A percentile compares a stretch with the other conserved stretches of the same genome.
phyloP scores from a whole-genome alignment of 2,888 invertebrate genomes.

The Agrotis ipsilon region DNA sequence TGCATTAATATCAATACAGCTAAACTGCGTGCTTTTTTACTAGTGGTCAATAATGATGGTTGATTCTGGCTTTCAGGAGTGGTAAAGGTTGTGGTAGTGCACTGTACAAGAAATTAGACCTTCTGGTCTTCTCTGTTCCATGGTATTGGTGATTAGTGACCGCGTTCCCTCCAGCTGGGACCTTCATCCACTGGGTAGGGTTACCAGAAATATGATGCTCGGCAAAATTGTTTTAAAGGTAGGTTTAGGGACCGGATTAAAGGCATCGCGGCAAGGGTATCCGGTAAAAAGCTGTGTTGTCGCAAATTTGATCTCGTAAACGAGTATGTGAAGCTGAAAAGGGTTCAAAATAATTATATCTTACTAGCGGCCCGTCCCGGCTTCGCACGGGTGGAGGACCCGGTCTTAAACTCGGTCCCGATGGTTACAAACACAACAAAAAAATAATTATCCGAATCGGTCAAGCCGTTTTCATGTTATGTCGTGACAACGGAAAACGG shows the following conservation, averaged over 20 bases:
- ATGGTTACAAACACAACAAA: too few species aligned
- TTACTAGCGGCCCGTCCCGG: too few species aligned
- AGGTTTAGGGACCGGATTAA: constrained; percentile 40
- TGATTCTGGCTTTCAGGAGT: background rate
- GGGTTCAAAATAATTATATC: constrained; percentile 28
- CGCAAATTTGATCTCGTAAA: constrained; percentile 37
- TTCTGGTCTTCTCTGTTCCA: constrained; percentile 10
- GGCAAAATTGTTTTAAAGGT: constrained; percentile 52
- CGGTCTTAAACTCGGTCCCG: too few species aligned
- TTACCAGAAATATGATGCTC: constrained; percentile 50
- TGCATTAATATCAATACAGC: too few species aligned
- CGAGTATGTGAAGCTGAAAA: constrained; percentile 33
- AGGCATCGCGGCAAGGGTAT: constrained; percentile 39
- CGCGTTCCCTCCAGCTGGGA: constrained; percentile 36
- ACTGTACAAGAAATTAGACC: background rate
- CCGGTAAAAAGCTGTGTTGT: constrained; percentile 43
- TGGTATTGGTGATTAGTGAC: constrained; percentile 58
- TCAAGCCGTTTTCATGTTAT: too few species aligned
- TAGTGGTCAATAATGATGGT: background rate
- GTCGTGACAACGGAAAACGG: too few species aligned
- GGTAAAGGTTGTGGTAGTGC: too few species aligned
- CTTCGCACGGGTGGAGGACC: too few species aligned
- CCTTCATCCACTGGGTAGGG: constrained; percentile 29
- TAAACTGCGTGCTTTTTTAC: too few species aligned
- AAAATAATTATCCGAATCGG: too few species aligned